Conservation (phyloP, 2,797 vertebrate genomes). For the Cryptoprocta ferox region DNA sequence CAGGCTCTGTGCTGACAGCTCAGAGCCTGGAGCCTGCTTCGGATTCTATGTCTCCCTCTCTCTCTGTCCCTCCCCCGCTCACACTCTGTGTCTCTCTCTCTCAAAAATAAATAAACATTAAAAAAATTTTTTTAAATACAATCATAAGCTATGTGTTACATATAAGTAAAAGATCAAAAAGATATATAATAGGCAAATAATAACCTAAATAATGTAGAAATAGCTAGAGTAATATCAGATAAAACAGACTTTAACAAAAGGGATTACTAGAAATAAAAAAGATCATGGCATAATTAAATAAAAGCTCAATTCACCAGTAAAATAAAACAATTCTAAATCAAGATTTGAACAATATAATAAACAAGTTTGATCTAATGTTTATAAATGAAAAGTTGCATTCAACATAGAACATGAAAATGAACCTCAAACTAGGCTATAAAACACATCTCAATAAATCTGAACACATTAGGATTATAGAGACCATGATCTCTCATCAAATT, state of each 20-base stretch:
- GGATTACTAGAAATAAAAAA: background rate
- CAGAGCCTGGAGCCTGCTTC: too few relatives aligned
- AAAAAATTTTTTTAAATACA: background rate
- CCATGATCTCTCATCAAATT: background rate
- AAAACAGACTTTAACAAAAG: conserved; percentile 16
- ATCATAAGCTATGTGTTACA: background rate
- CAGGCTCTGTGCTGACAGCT: too few relatives aligned
- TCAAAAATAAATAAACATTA: too few relatives aligned
- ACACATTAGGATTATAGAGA: background rate
- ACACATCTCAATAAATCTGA: background rate
- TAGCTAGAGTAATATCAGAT: background rate
- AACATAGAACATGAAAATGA: background rate
- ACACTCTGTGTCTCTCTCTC: too few relatives aligned
- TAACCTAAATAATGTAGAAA: background rate
- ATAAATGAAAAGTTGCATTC: background rate
- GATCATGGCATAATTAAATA: background rate
- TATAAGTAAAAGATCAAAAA: background rate
- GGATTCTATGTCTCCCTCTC: too few relatives aligned
- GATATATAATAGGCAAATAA: background rate
- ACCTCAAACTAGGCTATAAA: background rate
- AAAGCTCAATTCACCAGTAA: background rate
- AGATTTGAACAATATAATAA: background rate
- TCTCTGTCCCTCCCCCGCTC: too few relatives aligned
- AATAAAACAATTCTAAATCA: conserved; percentile 34
- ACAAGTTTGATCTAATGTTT: background rate